Evolutionary conservation across 2,797 vertebrate genomes (phyloP).

Genomic region (Onychomys leucogaster): DNA sequence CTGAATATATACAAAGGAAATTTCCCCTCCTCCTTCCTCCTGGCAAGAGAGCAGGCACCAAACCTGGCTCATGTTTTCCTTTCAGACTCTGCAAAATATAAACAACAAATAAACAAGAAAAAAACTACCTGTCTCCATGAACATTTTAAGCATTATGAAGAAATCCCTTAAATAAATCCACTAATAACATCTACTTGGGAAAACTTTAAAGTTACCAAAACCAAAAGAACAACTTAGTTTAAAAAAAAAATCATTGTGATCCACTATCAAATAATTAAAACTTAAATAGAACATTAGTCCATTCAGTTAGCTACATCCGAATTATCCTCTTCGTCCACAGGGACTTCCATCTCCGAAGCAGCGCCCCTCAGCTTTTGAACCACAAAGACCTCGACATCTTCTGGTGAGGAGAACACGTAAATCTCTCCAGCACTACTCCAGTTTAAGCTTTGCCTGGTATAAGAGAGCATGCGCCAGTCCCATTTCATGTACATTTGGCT

Average conservation of each 20-base stretch:
- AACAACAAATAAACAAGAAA: slow-evolving; percentile 49
- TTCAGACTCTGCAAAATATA: slow-evolving; percentile 63
- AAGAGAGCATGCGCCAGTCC: slow-evolving; percentile 87
- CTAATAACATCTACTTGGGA: slow-evolving; percentile 78
- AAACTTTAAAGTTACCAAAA: slow-evolving; percentile 84
- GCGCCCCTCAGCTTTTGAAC: slow-evolving; percentile 89
- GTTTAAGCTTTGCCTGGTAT: slow-evolving; percentile 87
- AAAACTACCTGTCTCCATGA: slow-evolving; percentile 71
- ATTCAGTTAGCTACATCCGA: slow-evolving; percentile 90
- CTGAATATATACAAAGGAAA: slow-evolving; percentile 40
- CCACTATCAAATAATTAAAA: slow-evolving; percentile 85
- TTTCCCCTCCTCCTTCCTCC: slow-evolving; percentile 54
- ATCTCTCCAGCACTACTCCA: slow-evolving; percentile 87
- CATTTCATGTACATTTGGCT: slow-evolving; percentile 86
- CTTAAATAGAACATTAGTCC: slow-evolving; percentile 87
- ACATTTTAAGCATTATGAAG: slow-evolving; percentile 80
- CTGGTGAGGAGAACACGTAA: slow-evolving; percentile 90
- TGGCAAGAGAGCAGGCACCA: not conserved
- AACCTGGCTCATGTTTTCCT: slow-evolving; percentile 45
- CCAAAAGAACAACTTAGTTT: slow-evolving; percentile 80
- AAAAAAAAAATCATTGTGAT: slow-evolving; percentile 82
- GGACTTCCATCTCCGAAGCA: slow-evolving; percentile 89
- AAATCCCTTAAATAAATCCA: slow-evolving; percentile 76
- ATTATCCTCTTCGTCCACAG: slow-evolving; percentile 91
- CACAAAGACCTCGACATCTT: slow-evolving; percentile 90